phyloP scores from a whole-genome alignment of 2,113 vertebrate genomes.

The Scatophagus argus region DNA sequence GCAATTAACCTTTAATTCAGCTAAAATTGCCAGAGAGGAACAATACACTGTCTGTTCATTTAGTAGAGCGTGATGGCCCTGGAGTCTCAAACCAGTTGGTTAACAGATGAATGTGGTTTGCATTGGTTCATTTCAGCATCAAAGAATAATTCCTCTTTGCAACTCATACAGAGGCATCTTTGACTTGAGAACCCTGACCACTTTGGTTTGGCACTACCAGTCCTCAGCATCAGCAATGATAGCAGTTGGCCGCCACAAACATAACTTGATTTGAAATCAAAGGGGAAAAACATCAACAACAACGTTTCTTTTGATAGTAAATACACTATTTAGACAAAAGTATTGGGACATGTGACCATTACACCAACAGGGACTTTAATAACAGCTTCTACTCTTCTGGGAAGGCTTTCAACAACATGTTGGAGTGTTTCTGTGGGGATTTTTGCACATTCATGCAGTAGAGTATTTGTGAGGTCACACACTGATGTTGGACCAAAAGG shows the following conservation, averaged over 20 bases:
- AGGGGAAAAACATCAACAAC: too few relatives aligned
- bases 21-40: conserved; percentile 70
- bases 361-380: too few relatives aligned
- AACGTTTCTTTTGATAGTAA: too few relatives aligned
- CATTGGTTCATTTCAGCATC: conserved; percentile 9
- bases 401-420: too few relatives aligned
- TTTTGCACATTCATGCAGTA: too few relatives aligned
- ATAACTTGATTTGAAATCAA: not conserved
- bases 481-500: too few relatives aligned
- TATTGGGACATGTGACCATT: too few relatives aligned
- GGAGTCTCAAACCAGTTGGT: conserved; percentile 19
- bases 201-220: not conserved
- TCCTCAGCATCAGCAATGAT: not conserved
- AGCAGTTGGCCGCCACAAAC: not conserved
- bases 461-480: too few relatives aligned
- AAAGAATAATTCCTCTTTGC: conserved; percentile 32
- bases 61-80: conserved; percentile 25
- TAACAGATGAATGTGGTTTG: conserved; percentile 33
- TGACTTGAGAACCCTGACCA: not conserved
- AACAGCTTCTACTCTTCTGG: too few relatives aligned
- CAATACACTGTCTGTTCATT: conserved; percentile 81
- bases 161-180: not conserved
- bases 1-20: conserved; percentile 84
- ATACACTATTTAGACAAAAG: too few relatives aligned
- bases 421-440: too few relatives aligned